Percentiles rank a stretch among this genome's conserved stretches.
Evolutionary conservation across 2,888 invertebrate species (phyloP).

Genomic region (Hemicrepidius hirtus): DNA sequence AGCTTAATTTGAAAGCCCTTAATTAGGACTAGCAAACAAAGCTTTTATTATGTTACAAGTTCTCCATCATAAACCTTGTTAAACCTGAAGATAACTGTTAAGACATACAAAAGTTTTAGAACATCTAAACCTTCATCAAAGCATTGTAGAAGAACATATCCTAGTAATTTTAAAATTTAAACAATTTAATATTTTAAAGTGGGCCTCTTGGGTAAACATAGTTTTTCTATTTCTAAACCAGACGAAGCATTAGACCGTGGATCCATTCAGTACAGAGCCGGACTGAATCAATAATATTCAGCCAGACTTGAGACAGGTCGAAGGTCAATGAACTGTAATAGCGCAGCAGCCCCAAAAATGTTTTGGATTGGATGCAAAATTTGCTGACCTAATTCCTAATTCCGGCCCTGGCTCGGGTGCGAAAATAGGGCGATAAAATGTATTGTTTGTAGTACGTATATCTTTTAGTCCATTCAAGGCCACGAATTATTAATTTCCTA

Average conservation of each 20-base stretch:
- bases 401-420: slow-evolving; percentile 34
- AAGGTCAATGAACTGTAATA: slow-evolving; percentile 53
- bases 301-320: slow-evolving; percentile 54
- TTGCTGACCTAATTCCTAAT: slow-evolving; percentile 65
- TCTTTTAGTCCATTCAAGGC: slow-evolving; percentile 28
- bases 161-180: no score
- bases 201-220: not conserved
- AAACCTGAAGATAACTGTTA: no score
- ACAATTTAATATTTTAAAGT: no score
- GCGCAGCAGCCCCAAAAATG: slow-evolving; percentile 49
- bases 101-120: no score
- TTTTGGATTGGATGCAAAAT: slow-evolving; percentile 53
- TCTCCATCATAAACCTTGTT: no score
- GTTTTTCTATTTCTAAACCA: slow-evolving; percentile 10
- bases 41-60: no score
- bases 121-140: no score
- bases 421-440: slow-evolving; percentile 8
- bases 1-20: no score
- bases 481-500: slow-evolving; percentile 37
- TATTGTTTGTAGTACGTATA: slow-evolving; percentile 11
- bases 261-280: slow-evolving; percentile 20
- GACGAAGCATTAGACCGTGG: slow-evolving; percentile 6
- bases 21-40: no score
- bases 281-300: slow-evolving; percentile 51
- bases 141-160: no score